Percentiles rank a stretch among this genome's conserved stretches.
Evolutionary conservation across 2,888 invertebrate species (phyloP).

Genomic region (Torymus texanus): DNA sequence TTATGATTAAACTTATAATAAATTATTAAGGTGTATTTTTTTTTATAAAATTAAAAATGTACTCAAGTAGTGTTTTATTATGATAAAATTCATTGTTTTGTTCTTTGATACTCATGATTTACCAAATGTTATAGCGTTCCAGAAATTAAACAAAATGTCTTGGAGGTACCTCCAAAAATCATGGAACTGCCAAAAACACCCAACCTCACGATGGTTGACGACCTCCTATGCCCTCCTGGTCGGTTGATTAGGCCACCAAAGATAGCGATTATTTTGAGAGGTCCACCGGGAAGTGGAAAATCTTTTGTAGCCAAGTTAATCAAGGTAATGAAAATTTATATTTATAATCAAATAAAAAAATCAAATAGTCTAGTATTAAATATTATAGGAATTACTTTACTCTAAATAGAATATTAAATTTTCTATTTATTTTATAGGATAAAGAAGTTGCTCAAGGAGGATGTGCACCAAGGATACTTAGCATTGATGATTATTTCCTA

Average conservation of each 20-base stretch:
- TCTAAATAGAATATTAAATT: slow-evolving; percentile 23
- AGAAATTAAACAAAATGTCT: slow-evolving; percentile 52
- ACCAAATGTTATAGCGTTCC: slow-evolving; percentile 45
- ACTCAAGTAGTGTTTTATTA: too few species aligned
- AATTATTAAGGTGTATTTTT: too few species aligned
- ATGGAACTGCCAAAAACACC: slow-evolving; percentile 70
- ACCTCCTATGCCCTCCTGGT: slow-evolving; percentile 88
- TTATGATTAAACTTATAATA: too few species aligned
- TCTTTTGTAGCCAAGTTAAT: slow-evolving; percentile 92
- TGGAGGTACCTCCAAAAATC: slow-evolving; percentile 64
- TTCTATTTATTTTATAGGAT: slow-evolving; percentile 75
- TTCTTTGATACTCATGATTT: slow-evolving; percentile 2
- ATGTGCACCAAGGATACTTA: slow-evolving; percentile 92
- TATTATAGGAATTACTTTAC: background rate
- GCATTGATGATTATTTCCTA: slow-evolving; percentile 97
- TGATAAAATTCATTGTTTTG: slow-evolving; percentile 1
- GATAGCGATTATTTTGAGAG: slow-evolving; percentile 92
- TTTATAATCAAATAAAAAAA: slow-evolving; percentile 5
- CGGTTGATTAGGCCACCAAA: slow-evolving; percentile 86
- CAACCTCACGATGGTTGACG: slow-evolving; percentile 84
- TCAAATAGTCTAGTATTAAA: background rate
- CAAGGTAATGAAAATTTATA: slow-evolving; percentile 78
- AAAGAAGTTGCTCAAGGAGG: slow-evolving; percentile 89
- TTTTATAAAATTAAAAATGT: too few species aligned
- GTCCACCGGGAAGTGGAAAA: slow-evolving; percentile 96